These are phyloP conservation scores for Orchestes rusci DNA, from an alignment of 2,888 invertebrate species.

Conservation along the genomic window DNA sequence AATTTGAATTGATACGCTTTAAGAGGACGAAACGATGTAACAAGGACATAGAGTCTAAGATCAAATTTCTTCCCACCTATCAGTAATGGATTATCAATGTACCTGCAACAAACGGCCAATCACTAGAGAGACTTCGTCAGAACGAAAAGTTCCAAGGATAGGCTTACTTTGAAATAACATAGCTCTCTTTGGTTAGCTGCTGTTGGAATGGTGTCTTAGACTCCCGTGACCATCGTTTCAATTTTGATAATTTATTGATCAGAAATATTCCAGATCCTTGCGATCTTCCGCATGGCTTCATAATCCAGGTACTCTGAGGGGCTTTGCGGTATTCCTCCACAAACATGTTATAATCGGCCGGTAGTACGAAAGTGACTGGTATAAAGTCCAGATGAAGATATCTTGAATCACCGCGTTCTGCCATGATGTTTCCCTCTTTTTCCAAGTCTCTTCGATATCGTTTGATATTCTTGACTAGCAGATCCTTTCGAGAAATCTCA, in stretches of 20 bases:
- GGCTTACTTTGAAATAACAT: conserved; percentile 91
- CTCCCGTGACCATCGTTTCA: conserved; percentile 85
- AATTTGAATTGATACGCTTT: conserved; percentile 88
- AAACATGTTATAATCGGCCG: conserved; percentile 95
- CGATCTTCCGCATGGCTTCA: conserved; percentile 95
- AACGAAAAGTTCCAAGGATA: conserved; percentile 8
- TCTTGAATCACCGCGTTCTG: conserved; percentile 72
- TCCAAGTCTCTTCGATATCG: conserved; percentile 88
- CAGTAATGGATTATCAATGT: conserved; percentile 89
- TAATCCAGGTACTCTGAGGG: conserved; percentile 94
- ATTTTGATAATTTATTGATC: conserved; percentile 89
- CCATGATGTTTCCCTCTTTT: conserved; percentile 78
- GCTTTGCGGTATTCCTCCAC: conserved; percentile 93
- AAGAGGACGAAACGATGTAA: conserved; percentile 87
- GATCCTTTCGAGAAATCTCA: conserved; percentile 90
- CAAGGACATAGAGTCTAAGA: conserved; percentile 83
- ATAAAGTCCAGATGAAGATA: conserved; percentile 86
- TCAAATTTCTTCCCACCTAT: conserved; percentile 97
- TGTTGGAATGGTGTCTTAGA: conserved; percentile 80
- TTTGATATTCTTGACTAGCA: conserved; percentile 93
- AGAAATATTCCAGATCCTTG: conserved; percentile 93
- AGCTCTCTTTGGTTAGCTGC: conserved; percentile 79
- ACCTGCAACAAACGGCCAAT: conserved; percentile 45
- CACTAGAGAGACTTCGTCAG: no score
- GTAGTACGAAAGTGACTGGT: conserved; percentile 87